These are phyloP conservation scores for Notechis scutatus DNA, from an alignment of 2,113 vertebrate genomes.

Conservation along the genomic window DNA sequence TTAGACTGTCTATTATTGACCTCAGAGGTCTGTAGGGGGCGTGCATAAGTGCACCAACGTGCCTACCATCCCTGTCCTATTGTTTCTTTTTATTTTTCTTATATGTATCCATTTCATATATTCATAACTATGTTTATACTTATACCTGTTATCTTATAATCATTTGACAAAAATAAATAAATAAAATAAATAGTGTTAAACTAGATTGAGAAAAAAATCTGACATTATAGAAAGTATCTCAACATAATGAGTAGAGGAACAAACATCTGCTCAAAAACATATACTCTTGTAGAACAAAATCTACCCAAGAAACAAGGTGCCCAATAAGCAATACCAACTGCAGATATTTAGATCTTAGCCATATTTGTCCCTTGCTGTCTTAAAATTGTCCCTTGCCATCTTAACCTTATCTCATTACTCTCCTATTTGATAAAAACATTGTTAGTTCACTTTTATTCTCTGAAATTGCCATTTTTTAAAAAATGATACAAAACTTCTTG, in stretches of 20 bases:
- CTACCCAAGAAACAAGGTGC: not conserved
- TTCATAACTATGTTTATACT: no score
- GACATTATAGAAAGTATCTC: not conserved
- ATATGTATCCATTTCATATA: no score
- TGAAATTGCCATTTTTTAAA: not conserved
- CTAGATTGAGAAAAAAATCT: not conserved
- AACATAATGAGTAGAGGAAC: not conserved
- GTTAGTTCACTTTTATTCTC: slow-evolving; percentile 2
- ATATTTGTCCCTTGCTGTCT: not conserved
- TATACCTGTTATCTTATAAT: no score
- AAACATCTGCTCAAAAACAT: not conserved
- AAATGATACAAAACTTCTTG: not conserved
- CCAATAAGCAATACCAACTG: not conserved
- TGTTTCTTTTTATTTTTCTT: no score
- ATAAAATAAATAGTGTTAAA: not conserved
- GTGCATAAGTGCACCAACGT: no score
- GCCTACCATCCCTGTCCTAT: no score
- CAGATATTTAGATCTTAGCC: not conserved
- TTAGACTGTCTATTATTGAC: no score
- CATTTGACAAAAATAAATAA: no score
- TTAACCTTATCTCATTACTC: not conserved
- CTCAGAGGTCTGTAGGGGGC: no score
- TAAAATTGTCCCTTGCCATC: not conserved
- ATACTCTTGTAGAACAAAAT: not conserved
- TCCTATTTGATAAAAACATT: not conserved